A percentile compares a stretch with the other conserved stretches of the same genome.
phyloP scores from a whole-genome alignment of 2,113 vertebrate species.

The Rafetus swinhoei region DNA sequence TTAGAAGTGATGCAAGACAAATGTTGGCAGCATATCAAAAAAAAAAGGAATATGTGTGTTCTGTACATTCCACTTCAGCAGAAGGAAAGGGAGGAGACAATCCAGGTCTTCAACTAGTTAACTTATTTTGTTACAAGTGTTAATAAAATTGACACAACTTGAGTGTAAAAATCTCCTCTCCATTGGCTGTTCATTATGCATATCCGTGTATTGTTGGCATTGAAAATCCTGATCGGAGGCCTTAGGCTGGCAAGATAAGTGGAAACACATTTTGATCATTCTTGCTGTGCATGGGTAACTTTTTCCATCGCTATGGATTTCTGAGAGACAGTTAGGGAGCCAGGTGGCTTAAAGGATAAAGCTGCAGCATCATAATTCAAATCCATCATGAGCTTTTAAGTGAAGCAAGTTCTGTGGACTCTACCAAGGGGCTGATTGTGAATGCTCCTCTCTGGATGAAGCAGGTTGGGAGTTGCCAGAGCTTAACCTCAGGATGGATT shows the following conservation, averaged over 20 bases:
- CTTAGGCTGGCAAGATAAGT: not conserved
- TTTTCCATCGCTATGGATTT: not conserved
- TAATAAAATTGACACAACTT: not conserved
- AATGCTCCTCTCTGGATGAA: not conserved
- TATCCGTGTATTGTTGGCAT: not conserved
- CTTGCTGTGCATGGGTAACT: not conserved
- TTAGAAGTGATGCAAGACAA: conserved; percentile 21
- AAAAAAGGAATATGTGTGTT: fast-evolving
- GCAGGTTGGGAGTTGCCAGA: not conserved
- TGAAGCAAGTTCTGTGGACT: not conserved
- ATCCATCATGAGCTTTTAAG: not conserved
- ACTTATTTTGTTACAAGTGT: not conserved
- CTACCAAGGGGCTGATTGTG: not conserved
- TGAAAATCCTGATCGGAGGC: not conserved
- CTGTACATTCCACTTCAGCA: not conserved
- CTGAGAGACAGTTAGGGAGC: not conserved
- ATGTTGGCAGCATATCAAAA: not conserved
- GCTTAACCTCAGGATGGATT: not conserved
- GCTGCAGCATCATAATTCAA: fast-evolving
- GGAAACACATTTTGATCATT: conserved; percentile 35
- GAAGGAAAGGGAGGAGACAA: not conserved
- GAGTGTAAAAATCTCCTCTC: conserved; percentile 1
- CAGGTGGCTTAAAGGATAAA: not conserved
- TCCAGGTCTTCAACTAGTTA: not conserved
- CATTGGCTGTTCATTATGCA: not conserved